Evolutionary conservation across 1,140 invertebrate genomes (phyloP).

Genomic region (Diplogasteroides magnus): DNA sequence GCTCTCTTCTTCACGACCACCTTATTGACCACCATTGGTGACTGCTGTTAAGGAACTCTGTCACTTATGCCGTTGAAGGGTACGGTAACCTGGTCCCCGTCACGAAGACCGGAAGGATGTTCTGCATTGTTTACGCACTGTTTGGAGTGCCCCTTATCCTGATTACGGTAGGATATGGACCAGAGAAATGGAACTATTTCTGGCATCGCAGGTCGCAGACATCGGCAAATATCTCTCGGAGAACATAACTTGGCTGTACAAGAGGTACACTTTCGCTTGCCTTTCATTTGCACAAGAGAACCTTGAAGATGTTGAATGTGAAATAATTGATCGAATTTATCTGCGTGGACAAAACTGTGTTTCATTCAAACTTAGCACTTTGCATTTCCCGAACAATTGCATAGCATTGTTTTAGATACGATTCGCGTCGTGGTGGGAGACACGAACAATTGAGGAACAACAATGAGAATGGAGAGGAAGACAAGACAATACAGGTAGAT

Average conservation of each 20-base stretch:
- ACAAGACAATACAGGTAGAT: too few species aligned
- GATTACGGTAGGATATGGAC: slow-evolving; percentile 37
- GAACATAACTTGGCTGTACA: slow-evolving; percentile 51
- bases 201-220: slow-evolving; percentile 40
- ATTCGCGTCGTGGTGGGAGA: neutral
- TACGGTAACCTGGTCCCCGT: slow-evolving; percentile 55
- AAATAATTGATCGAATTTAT: too few species aligned
- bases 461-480: too few species aligned
- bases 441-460: neutral
- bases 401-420: too few species aligned
- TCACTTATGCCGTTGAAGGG: slow-evolving; percentile 24
- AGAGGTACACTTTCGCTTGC: slow-evolving; percentile 32
- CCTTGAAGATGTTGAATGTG: slow-evolving; percentile 17
- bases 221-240: slow-evolving; percentile 55
- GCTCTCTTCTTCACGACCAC: slow-evolving; percentile 55
- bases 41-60: slow-evolving; percentile 12
- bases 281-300: slow-evolving; percentile 19
- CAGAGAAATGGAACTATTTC: neutral
- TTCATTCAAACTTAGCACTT: too few species aligned
- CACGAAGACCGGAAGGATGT: slow-evolving; percentile 44
- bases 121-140: slow-evolving; percentile 53
- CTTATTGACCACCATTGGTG: slow-evolving; percentile 52
- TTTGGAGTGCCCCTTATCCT: slow-evolving; percentile 54
- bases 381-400: too few species aligned
- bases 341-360: too few species aligned